Conservation (phyloP, 1,140 invertebrate genomes). For the Tigriopus japonicus region DNA sequence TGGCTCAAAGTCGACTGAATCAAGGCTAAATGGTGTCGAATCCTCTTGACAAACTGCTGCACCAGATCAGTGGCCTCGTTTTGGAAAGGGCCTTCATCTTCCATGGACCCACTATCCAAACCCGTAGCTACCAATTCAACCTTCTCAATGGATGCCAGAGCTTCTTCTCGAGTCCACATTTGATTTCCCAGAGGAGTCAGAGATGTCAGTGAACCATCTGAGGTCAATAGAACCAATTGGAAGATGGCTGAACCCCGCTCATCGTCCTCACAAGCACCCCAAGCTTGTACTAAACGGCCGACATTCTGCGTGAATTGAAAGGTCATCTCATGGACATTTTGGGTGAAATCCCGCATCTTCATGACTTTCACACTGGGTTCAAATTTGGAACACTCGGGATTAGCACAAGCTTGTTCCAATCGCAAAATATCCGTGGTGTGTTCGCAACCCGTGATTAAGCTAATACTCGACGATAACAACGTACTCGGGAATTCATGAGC, state of each 20-base stretch:
- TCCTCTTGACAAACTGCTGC: not conserved
- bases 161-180: slow-evolving; percentile 8
- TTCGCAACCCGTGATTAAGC: no score
- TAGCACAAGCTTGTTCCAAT: not conserved
- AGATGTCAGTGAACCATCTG: not conserved
- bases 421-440: not conserved
- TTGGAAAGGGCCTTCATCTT: not conserved
- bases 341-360: not conserved
- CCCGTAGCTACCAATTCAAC: not conserved
- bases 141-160: not conserved
- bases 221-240: not conserved
- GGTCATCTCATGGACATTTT: not conserved
- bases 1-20: not conserved
- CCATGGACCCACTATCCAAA: not conserved
- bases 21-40: not conserved
- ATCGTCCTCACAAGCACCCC: not conserved
- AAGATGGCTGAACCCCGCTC: not conserved
- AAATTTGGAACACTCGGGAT: not conserved
- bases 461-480: no score
- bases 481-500: no score
- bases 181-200: not conserved
- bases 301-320: not conserved
- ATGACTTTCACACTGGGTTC: not conserved
- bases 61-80: not conserved
- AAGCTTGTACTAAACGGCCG: not conserved